A percentile compares a stretch with the other conserved stretches of the same genome.
These are phyloP conservation scores for Esperia sulphurella DNA, from an alignment of 2,888 invertebrate genomes.

Conservation along the genomic window DNA sequence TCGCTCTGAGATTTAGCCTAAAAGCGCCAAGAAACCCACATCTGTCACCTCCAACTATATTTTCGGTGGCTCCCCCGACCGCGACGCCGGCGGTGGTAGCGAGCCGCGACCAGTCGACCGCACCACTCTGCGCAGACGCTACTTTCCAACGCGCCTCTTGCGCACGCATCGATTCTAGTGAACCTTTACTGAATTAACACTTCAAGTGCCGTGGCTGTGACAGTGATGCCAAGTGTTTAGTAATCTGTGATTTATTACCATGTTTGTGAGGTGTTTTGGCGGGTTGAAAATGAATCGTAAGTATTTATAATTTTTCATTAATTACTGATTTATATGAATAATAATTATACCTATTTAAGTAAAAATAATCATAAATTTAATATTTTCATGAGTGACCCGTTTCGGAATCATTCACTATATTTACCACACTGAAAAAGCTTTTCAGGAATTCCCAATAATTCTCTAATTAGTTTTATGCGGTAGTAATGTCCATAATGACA, in stretches of 20 bases:
- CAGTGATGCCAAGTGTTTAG: slow-evolving; percentile 63
- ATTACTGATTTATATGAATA: too few species aligned
- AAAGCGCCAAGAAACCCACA: too few species aligned
- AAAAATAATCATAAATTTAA: too few species aligned
- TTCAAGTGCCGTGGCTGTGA: slow-evolving; percentile 60
- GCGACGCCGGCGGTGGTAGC: neutral
- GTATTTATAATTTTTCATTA: too few species aligned
- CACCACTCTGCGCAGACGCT: slow-evolving; percentile 23
- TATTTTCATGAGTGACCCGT: too few species aligned
- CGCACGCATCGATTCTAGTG: slow-evolving; percentile 14
- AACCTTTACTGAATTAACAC: slow-evolving; percentile 1
- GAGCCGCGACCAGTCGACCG: neutral
- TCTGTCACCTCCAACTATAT: slow-evolving; percentile 2
- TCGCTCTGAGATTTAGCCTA: too few species aligned
- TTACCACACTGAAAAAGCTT: too few species aligned
- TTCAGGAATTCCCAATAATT: too few species aligned
- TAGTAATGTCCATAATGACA: neutral
- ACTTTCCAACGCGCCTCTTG: slow-evolving; percentile 29
- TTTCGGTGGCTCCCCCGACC: slow-evolving; percentile 1
- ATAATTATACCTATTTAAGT: too few species aligned
- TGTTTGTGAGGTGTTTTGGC: slow-evolving; percentile 47
- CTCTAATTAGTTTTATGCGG: neutral
- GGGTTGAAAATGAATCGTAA: slow-evolving; percentile 64
- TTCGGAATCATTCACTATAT: too few species aligned
- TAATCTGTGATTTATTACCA: slow-evolving; percentile 27